phyloP scores from a whole-genome alignment of 2,797 vertebrate genomes.

The Crocidura indochinensis region DNA sequence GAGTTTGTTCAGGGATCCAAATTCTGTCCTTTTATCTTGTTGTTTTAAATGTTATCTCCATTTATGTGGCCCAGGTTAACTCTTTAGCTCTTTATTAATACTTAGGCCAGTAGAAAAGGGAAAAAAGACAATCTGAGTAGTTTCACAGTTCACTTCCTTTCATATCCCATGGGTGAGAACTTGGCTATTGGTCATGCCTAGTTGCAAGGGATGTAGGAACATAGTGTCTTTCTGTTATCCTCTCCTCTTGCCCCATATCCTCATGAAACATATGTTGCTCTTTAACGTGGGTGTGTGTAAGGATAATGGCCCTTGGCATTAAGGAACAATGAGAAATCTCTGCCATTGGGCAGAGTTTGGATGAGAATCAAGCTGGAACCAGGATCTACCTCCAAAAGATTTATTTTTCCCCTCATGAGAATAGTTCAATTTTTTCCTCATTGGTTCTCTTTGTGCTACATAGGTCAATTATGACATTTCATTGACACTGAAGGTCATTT shows the following conservation, averaged over 20 bases:
- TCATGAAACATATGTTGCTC: background rate
- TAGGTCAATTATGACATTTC: background rate
- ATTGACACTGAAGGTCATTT: background rate
- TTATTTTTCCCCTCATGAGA: background rate
- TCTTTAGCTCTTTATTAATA: background rate
- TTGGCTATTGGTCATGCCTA: background rate
- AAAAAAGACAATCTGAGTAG: background rate
- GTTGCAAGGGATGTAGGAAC: slow-evolving; percentile 32
- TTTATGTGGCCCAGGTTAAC: background rate
- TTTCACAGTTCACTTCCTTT: background rate
- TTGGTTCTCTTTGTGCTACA: background rate
- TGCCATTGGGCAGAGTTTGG: background rate
- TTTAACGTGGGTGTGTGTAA: background rate
- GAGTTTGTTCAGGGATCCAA: background rate
- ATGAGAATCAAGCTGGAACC: background rate
- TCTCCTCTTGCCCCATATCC: too few species aligned
- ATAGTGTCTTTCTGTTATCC: background rate
- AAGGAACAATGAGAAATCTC: background rate
- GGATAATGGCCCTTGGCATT: background rate
- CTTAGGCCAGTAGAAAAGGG: background rate
- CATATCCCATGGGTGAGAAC: background rate
- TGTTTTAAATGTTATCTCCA: background rate
- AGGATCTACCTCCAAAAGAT: background rate
- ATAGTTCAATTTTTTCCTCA: slow-evolving; percentile 17
- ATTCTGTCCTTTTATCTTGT: background rate